phyloP scores from a whole-genome alignment of 2,888 invertebrate species.

The Teleiodes luculella region DNA sequence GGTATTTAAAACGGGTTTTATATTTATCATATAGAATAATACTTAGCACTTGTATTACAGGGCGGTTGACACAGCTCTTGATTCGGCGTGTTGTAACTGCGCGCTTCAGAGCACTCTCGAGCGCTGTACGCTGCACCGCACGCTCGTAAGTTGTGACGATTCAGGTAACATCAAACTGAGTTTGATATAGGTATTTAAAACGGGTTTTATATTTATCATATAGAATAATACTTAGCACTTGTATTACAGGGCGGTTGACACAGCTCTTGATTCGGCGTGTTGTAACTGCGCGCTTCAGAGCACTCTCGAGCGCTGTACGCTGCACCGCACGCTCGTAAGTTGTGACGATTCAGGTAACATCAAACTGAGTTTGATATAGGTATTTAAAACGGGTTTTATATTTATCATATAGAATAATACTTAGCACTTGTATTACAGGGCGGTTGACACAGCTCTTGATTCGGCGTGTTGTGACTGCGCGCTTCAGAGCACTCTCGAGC shows the following conservation, averaged over 20 bases:
- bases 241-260: slow-evolving; percentile 65
- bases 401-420: background rate
- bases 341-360: no score
- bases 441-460: slow-evolving; percentile 72
- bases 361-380: no score
- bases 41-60: no score
- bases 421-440: no score
- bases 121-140: slow-evolving; percentile 8
- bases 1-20: no score
- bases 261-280: slow-evolving; percentile 70
- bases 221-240: no score
- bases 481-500: slow-evolving; percentile 34
- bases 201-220: no score
- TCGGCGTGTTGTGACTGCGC: slow-evolving; percentile 52
- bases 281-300: slow-evolving; percentile 35
- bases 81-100: slow-evolving; percentile 57
- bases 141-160: background rate
- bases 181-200: no score
- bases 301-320: slow-evolving; percentile 30
- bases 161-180: no score
- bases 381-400: no score
- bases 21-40: background rate
- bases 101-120: slow-evolving; percentile 33
- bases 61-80: slow-evolving; percentile 69
- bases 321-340: background rate